Evolutionary conservation across 2,797 vertebrate species (phyloP).

Genomic region (Oceanodroma leucorhoa): DNA sequence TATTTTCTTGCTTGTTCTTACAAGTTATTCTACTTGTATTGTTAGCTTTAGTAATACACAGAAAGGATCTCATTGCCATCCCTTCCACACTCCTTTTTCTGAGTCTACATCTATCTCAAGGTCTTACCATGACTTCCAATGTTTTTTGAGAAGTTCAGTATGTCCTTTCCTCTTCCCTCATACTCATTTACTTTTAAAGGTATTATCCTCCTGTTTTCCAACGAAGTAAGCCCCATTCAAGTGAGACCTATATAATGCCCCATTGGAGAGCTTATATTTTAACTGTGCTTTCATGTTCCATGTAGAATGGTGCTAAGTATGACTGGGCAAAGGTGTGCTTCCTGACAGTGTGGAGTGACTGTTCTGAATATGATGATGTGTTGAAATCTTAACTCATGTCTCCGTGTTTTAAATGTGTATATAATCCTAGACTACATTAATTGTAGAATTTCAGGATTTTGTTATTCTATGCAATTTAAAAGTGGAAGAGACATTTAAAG

Average conservation of each 20-base stretch:
- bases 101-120: accelerated
- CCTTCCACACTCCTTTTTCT: not conserved
- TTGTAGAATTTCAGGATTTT: not conserved
- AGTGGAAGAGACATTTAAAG: not conserved
- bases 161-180: not conserved
- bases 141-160: not conserved
- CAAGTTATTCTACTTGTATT: not conserved
- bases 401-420: not conserved
- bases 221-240: not conserved
- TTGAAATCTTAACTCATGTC: not conserved
- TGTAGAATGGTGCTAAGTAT: not conserved
- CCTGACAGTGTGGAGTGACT: not conserved
- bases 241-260: not conserved
- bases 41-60: not conserved
- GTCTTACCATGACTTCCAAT: not conserved
- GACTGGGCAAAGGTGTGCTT: not conserved
- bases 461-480: not conserved
- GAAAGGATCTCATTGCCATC: not conserved
- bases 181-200: not conserved
- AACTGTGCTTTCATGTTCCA: not conserved
- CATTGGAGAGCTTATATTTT: not conserved
- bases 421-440: not conserved
- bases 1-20: not conserved
- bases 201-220: not conserved
- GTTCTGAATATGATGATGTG: not conserved